Percentiles rank a stretch among this genome's conserved stretches.
These are phyloP conservation scores for Coracopsis vasa DNA, from an alignment of 2,113 vertebrate genomes.

Conservation along the genomic window DNA sequence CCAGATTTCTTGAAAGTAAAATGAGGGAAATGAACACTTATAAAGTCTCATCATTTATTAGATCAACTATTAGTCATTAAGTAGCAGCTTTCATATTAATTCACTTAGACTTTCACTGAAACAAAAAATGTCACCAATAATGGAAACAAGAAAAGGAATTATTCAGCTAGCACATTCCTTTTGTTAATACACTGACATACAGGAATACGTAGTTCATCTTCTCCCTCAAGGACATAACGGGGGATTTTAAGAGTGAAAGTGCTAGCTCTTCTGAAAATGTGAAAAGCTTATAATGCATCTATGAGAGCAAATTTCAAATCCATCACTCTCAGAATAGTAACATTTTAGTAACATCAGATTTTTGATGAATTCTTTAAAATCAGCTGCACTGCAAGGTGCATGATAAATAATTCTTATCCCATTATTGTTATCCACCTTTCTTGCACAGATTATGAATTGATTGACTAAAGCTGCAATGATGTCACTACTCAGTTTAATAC, in stretches of 20 bases:
- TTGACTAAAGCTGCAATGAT: conserved; percentile 9
- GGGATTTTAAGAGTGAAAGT: not conserved
- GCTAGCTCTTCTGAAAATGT: not conserved
- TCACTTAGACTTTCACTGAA: conserved; percentile 35
- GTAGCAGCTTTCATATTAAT: not conserved
- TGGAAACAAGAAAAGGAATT: not conserved
- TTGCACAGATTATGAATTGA: not conserved
- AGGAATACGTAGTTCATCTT: not conserved
- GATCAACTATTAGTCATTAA: conserved; percentile 10
- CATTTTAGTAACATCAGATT: conserved; percentile 3
- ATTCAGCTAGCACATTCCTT: not conserved
- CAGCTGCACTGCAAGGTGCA: not conserved
- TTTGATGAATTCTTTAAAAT: conserved; percentile 23
- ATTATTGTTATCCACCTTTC: conserved; percentile 1
- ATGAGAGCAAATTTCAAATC: conserved; percentile 13
- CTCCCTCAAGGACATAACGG: not conserved
- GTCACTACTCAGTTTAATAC: not conserved
- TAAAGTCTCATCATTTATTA: conserved; percentile 4
- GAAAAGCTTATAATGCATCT: not conserved
- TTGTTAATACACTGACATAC: not conserved
- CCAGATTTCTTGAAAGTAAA: conserved; percentile 11
- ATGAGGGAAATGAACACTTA: not conserved
- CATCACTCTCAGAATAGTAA: not conserved
- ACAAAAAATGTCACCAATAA: conserved; percentile 16
- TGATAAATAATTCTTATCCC: not conserved